Percentiles rank a stretch among this genome's conserved stretches.
These are phyloP conservation scores for Dasyornis broadbenti DNA, from an alignment of 2,113 vertebrate species.

Conservation along the genomic window DNA sequence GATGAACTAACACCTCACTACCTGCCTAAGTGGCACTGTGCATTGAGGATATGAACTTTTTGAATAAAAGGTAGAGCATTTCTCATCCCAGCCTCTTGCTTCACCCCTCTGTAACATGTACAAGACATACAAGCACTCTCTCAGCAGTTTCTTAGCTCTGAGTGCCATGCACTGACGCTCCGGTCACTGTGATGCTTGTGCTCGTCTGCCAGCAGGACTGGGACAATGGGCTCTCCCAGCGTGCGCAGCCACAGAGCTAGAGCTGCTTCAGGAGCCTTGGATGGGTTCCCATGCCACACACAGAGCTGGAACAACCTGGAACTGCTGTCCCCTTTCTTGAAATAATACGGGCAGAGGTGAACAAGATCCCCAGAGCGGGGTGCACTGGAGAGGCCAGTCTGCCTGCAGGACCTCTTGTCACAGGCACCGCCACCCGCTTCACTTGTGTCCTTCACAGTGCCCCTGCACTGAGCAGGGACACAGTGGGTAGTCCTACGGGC, in stretches of 20 bases:
- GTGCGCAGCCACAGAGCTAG: background rate
- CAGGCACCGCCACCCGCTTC: background rate
- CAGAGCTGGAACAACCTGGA: background rate
- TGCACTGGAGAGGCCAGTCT: background rate
- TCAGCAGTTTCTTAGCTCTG: background rate
- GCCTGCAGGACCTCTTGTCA: accelerated
- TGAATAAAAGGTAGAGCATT: background rate
- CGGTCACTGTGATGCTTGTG: background rate
- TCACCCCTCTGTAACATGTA: accelerated
- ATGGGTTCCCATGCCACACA: background rate
- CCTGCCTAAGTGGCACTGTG: background rate
- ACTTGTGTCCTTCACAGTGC: too few species aligned
- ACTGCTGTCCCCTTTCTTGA: background rate
- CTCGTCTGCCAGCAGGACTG: background rate
- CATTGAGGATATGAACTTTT: background rate
- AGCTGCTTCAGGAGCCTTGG: background rate
- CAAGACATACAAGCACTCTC: background rate
- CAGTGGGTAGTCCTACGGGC: accelerated
- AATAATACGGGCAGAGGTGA: accelerated
- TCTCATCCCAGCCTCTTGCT: background rate
- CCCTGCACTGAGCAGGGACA: background rate
- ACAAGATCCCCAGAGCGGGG: accelerated
- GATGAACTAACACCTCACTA: background rate
- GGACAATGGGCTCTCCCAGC: background rate
- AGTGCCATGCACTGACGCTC: too few species aligned